Conservation (phyloP, 2,888 invertebrate species). For the Tenthredo notha region DNA sequence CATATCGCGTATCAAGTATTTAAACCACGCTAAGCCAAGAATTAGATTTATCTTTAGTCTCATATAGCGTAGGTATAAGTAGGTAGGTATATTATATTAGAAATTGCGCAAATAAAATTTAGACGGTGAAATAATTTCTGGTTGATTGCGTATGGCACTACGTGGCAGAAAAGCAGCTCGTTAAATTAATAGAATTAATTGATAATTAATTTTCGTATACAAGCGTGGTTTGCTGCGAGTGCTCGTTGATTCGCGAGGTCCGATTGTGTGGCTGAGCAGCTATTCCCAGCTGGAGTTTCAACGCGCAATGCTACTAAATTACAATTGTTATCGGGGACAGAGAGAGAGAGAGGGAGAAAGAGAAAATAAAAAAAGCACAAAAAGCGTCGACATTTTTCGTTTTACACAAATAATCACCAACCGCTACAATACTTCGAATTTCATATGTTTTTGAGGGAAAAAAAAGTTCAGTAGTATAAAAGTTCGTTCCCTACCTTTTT, state of each 20-base stretch:
- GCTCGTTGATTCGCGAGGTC: slow-evolving; percentile 40
- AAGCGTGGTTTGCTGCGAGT: neutral
- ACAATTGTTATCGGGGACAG: slow-evolving; percentile 44
- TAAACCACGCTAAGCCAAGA: neutral
- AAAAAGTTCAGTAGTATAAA: neutral
- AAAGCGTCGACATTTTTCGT: slow-evolving; percentile 35
- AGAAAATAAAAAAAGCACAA: slow-evolving; percentile 49
- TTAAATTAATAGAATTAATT: slow-evolving; percentile 41
- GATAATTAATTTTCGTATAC: slow-evolving; percentile 42
- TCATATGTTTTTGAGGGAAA: neutral
- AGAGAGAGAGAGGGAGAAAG: slow-evolving; percentile 43
- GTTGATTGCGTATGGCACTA: neutral
- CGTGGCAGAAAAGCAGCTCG: neutral
- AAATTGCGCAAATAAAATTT: neutral
- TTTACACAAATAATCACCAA: neutral
- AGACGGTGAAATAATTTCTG: neutral
- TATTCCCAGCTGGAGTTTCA: slow-evolving; percentile 49
- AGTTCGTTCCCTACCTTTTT: neutral
- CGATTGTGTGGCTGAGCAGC: slow-evolving; percentile 21
- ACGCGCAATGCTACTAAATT: slow-evolving; percentile 41
- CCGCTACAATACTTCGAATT: neutral
- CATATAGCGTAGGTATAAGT: neutral
- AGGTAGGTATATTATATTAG: neutral
- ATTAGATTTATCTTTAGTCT: neutral
- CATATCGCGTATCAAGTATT: neutral